Base-by-base conservation (phyloP, 2,797 vertebrate species). In the Ibycter americanus region DNA sequence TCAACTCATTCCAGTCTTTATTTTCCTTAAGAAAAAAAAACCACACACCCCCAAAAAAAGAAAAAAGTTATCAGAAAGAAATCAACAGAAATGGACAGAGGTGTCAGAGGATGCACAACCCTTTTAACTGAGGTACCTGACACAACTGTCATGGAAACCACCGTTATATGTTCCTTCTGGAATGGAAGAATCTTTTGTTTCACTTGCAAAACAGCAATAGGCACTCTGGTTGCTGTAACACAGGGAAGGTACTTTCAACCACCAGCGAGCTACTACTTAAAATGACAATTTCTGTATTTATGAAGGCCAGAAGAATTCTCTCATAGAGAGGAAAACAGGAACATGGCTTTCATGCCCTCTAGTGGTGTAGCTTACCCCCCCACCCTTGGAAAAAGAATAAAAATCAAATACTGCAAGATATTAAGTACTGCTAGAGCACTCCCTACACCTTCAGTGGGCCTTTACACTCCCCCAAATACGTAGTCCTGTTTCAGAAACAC, bases 1-100 rank as follows among this genome's bases (percentile, higher is more conserved):
- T 99, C 91, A 99, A 94, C 4, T 98, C 91, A 5, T 98, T 98
- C 99, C 99, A 99, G 71, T 99, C 98, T 12, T 95, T 92, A 15
- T 98, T 98, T 55, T 98, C 98, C 99, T 99, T 40, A 27, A 65
- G 13, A 36, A 4, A 1, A 20, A 27, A 40, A 6, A 31, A 4
- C 36, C 6, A 36, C 18, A 55, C 3, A 5, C 67, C 12, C 59
- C n/a, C 5, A 9, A 9, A 12, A 40, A 14, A 67, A 63, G 5
- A 16, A 49, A 8, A 58, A 0, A 31, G 21, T 96, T 86, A 96
- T 8, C 76, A 32, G 27, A 83, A 66, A 38, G 47, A 76, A 88
- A 72, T 36, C 61, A 63, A 61, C 49, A 74, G 34, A 78, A 21
- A 58, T 0, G 11, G 74, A 71, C 49, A 79, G 47, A 96, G 78